Percentiles rank a stretch among this genome's conserved stretches.
phyloP scores from a whole-genome alignment of 1,140 invertebrate genomes.

The Drosophila erecta region DNA sequence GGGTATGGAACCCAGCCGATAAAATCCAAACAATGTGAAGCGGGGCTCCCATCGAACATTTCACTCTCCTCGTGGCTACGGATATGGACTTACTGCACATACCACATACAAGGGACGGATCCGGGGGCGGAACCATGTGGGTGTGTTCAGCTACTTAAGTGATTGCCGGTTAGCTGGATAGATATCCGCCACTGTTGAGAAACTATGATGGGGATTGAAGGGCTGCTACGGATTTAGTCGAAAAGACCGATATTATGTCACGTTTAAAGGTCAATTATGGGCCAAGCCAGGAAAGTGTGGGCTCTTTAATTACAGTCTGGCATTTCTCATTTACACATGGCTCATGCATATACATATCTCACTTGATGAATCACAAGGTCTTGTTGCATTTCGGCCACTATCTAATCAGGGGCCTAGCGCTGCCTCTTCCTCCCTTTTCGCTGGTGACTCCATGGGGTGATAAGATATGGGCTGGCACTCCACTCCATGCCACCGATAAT shows the following conservation, averaged over 20 bases:
- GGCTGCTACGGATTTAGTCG: constrained; percentile 41
- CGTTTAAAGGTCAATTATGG: constrained; percentile 72
- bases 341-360: constrained; percentile 18
- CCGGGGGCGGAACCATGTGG: constrained; percentile 40
- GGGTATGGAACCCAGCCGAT: constrained; percentile 34
- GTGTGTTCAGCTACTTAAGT: constrained; percentile 66
- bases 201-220: constrained; percentile 32
- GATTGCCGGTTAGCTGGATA: constrained; percentile 63
- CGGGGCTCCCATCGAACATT: constrained; percentile 22
- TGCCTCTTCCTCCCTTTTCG: constrained; percentile 10
- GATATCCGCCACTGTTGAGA: constrained; percentile 55
- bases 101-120: neutral
- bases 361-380: constrained; percentile 38
- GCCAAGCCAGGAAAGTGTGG: constrained; percentile 38
- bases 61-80: constrained; percentile 31
- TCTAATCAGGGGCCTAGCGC: constrained; percentile 42
- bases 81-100: constrained; percentile 2
- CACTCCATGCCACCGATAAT: constrained; percentile 13
- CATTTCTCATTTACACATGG: constrained; percentile 38
- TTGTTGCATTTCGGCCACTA: constrained; percentile 44
- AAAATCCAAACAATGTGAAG: constrained; percentile 49
- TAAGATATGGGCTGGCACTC: constrained; percentile 54
- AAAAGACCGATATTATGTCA: constrained; percentile 29
- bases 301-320: constrained; percentile 37
- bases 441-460: constrained; percentile 50